A percentile compares a stretch with the other conserved stretches of the same genome.
phyloP scores from a whole-genome alignment of 1,140 invertebrate species.

The Ephestia elutella region DNA sequence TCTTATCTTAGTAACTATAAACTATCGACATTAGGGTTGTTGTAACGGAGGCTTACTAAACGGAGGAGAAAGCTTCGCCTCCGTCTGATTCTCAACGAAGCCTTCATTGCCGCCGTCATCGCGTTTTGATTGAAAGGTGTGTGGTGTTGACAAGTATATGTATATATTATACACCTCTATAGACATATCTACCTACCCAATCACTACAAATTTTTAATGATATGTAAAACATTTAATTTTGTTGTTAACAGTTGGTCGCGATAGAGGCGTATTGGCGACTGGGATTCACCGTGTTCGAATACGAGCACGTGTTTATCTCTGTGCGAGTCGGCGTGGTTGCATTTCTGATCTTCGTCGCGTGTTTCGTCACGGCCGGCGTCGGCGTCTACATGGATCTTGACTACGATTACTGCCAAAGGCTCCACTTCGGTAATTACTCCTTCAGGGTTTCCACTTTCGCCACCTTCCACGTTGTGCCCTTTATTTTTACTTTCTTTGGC shows the following conservation, averaged over 20 bases:
- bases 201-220: no score
- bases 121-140: no score
- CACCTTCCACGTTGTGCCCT: constrained; percentile 75
- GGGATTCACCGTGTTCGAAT: constrained; percentile 73
- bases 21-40: no score
- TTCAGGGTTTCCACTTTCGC: constrained; percentile 75
- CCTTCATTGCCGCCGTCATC: no score
- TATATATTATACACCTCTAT: no score
- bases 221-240: not conserved
- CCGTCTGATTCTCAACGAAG: no score
- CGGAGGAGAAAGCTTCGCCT: no score
- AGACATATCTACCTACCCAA: no score
- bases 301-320: constrained; percentile 67
- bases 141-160: no score
- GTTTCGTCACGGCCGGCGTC: constrained; percentile 18
- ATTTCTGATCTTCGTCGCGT: constrained; percentile 18
- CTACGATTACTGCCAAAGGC: constrained; percentile 79
- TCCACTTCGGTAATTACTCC: constrained; percentile 53
- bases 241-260: constrained; percentile 77
- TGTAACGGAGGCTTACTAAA: no score
- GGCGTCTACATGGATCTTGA: constrained; percentile 38
- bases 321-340: constrained; percentile 20
- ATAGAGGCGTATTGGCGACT: constrained; percentile 79
- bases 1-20: no score
- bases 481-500: constrained; percentile 67